phyloP scores from a whole-genome alignment of 2,797 vertebrate genomes.

The Sebastolobus altivelis region DNA sequence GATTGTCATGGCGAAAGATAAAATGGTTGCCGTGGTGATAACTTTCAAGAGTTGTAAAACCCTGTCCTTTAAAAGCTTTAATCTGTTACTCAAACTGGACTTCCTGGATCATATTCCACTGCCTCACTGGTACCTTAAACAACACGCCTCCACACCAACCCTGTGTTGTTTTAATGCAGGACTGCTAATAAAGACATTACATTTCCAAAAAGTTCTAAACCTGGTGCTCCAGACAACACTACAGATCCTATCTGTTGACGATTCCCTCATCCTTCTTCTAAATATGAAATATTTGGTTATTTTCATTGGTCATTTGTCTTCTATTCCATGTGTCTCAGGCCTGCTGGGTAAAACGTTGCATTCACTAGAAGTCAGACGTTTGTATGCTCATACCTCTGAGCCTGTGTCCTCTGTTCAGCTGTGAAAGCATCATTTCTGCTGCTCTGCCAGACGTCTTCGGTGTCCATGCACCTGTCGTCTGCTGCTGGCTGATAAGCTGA shows the following conservation, averaged over 20 bases:
- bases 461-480: background rate
- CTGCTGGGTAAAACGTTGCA: background rate
- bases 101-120: too few relatives aligned
- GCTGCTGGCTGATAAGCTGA: constrained; percentile 11
- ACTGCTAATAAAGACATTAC: background rate
- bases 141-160: too few relatives aligned
- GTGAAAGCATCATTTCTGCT: background rate
- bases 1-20: background rate
- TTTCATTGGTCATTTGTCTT: background rate
- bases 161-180: too few relatives aligned
- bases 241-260: background rate
- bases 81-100: too few relatives aligned
- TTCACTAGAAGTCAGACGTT: background rate
- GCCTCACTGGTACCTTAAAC: too few relatives aligned
- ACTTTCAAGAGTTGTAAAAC: too few relatives aligned
- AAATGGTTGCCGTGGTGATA: background rate
- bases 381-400: background rate
- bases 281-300: too few relatives aligned
- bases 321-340: background rate
- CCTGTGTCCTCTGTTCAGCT: background rate
- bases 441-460: background rate
- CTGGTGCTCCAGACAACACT: too few relatives aligned
- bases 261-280: background rate
- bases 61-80: too few relatives aligned
- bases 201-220: background rate